Base-by-base conservation (phyloP, 2,888 invertebrate genomes). In the Amphiduros pacificus region DNA sequence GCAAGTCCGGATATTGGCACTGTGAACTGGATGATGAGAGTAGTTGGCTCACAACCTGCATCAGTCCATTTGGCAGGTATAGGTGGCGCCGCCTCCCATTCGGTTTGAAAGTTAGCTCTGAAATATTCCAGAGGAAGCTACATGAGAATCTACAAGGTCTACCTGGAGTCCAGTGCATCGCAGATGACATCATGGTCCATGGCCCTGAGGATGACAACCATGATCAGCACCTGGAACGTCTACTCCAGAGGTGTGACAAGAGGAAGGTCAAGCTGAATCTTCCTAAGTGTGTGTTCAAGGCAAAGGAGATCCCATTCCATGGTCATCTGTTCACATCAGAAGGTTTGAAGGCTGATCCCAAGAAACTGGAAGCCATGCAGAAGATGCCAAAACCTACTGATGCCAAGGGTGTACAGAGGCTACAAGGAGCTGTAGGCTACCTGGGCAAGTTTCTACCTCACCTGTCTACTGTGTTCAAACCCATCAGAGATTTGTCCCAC, bases 1-100 rank as follows among this genome's bases (percentile, higher is more conserved):
- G 67, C 5, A 67, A 70, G 27, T 49, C 65, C 1, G 70, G 69
- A 28, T 70, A 67, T 31, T 64, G 65, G 67, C 36, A 53, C 17
- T 28, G 66, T 6, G 26, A 14, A 20, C 48, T 67, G 14, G 62
- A 65, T 17, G 53, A 58, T 27, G 36, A 56, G 9, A 55, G 55
- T 29, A 66, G 67, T 31, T 49, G 62, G 2, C 52, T 66, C 2
- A 69, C 67, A 3, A 70, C 64, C 9, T 71, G 64, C 49, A 14
- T 29, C 2, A 64, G 60, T 1, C 65, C 65, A 1, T n/a, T 65
- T 60, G 67, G 70, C 17, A 17, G 54, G 26, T 60, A 28, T 31
- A 36, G 60, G n/a, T 55, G 36, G 29, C 17, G 20, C 24, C 22
- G 31, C 6, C n/a, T 59, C 20, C 54, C 71, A 20, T n/a, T n/a